Conservation (phyloP, 2,113 vertebrate genomes). For the Ceuthmochares aereus region DNA sequence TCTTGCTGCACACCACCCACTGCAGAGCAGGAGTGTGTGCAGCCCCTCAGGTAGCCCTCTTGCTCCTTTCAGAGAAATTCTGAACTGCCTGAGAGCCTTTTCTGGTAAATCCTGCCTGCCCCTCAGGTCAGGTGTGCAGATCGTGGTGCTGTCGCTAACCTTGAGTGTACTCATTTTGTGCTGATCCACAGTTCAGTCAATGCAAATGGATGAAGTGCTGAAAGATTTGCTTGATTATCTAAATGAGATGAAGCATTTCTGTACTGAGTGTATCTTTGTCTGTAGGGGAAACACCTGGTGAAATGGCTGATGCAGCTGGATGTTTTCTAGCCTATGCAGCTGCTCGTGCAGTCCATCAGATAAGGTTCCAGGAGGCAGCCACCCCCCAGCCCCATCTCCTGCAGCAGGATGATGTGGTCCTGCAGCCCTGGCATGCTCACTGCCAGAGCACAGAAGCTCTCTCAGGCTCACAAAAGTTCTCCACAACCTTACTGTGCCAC, state of each 20-base stretch:
- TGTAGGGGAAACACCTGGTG: slow-evolving; percentile 23
- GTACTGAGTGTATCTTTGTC: neutral
- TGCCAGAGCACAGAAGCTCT: slow-evolving; percentile 13
- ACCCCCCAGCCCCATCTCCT: neutral
- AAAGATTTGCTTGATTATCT: neutral
- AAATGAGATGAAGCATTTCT: neutral
- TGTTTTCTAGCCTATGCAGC: slow-evolving; percentile 15
- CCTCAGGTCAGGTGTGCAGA: neutral
- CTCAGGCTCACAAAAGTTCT: neutral
- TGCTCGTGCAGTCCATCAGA: slow-evolving; percentile 22
- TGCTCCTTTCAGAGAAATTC: neutral
- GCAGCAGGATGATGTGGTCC: slow-evolving; percentile 66
- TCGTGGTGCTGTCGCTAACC: neutral
- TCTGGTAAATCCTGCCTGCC: neutral
- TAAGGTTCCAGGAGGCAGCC: neutral
- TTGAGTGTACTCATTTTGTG: accelerated
- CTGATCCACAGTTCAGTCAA: neutral
- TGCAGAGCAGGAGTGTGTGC: neutral
- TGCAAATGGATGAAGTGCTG: accelerated
- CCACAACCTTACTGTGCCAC: neutral
- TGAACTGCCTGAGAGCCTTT: accelerated
- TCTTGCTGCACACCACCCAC: neutral
- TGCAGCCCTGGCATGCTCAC: neutral
- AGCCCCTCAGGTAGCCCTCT: accelerated
- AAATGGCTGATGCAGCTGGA: neutral